Percentiles rank a stretch among this genome's conserved stretches.
phyloP scores from a whole-genome alignment of 2,113 vertebrate genomes.

The Scytalopus superciliaris region DNA sequence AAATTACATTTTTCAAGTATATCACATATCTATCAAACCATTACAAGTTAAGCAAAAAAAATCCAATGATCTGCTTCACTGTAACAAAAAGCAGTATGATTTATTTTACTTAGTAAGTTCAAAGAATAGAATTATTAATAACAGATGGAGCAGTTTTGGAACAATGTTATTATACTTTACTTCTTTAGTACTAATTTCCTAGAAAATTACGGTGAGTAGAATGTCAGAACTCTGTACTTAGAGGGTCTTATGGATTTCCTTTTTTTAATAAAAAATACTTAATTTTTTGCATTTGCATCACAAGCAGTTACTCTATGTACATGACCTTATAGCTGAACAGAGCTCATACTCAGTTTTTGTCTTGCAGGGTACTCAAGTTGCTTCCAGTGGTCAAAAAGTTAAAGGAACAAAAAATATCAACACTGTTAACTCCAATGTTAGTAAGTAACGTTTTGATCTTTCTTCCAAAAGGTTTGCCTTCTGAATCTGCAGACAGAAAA shows the following conservation, averaged over 20 bases:
- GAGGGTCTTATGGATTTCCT: rapidly evolving
- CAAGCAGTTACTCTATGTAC: background rate
- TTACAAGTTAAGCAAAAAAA: background rate
- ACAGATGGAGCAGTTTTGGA: background rate
- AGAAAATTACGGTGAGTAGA: background rate
- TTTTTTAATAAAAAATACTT: background rate
- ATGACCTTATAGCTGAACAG: background rate
- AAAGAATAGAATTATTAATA: background rate
- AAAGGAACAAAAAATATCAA: background rate
- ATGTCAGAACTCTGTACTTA: background rate
- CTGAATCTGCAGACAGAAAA: background rate
- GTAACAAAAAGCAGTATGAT: background rate
- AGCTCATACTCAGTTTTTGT: background rate
- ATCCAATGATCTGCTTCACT: background rate
- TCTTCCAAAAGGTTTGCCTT: background rate
- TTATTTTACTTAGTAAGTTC: background rate
- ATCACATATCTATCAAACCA: background rate
- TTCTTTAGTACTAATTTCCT: background rate
- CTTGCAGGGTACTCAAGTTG: background rate
- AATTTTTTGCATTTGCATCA: background rate
- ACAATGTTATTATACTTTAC: background rate
- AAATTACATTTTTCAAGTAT: background rate
- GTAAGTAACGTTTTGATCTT: background rate
- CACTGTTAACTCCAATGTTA: background rate
- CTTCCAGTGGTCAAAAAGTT: background rate